Base-by-base conservation (phyloP, 2,797 vertebrate species). In the Sebastes iracundus region DNA sequence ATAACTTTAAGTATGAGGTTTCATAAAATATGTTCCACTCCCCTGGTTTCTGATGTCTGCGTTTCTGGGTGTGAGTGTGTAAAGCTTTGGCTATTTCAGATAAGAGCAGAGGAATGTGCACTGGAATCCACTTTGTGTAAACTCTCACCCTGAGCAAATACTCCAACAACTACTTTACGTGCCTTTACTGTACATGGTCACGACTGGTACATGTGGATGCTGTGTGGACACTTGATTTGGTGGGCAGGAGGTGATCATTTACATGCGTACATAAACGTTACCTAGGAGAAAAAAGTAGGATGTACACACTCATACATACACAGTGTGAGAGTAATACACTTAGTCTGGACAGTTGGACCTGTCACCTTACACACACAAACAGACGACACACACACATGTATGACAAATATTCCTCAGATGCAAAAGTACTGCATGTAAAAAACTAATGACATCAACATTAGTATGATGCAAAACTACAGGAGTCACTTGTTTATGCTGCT, bases 261-360 rank as follows among this genome's bases (percentile, higher is more conserved):
- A 20, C 23, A 42, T 11, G 3, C 6, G 1, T 16, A 33, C 23
- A 23, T 30, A 22, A 18, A 60, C 23, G 16, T 56, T 35, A 66
- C 22, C 7, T 13, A 8, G 9, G 16, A 64, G 25, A 22, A 28
- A 59, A 49, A 14, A 72, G 18, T 4, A 77, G 23, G 58, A 13
- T 53, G 30, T 7, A 69, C 52, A 25, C 7, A 38, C n/a, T 20
- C 49, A 55, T 28, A 27, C 27, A 58, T 67, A 58, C 20, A n/a
- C 5, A 64, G 23, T 32, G 71, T 60, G 53, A 14, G 10, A 67
- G 68, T 85, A 79, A 84, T 81, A 69, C 79, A 49, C 75, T 83
- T 83, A 86, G 55, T 62, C 46, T 76, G 63, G 60, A 63, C 73
- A 74, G 74, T 61, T 22, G 35, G 55, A 59, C 16, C 59, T n/a